phyloP scores from a whole-genome alignment of 2,888 invertebrate genomes.

The Mythimna ferrago region DNA sequence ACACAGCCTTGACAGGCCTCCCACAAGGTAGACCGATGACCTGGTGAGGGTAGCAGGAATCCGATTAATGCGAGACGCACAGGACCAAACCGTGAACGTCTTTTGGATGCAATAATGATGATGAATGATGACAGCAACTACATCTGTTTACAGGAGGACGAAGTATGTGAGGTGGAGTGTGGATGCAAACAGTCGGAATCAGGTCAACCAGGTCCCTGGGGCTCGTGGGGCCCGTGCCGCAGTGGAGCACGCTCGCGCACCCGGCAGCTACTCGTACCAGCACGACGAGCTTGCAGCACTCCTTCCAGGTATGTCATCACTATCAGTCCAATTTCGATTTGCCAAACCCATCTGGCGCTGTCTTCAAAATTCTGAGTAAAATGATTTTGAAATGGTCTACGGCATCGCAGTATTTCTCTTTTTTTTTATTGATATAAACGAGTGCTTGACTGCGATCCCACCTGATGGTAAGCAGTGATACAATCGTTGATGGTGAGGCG shows the following conservation, averaged over 20 bases:
- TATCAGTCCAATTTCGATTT: background rate
- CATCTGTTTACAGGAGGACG: slow-evolving; percentile 77
- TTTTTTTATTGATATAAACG: too few species aligned
- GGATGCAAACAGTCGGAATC: slow-evolving; percentile 77
- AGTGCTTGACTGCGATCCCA: too few species aligned
- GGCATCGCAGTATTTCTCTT: too few species aligned
- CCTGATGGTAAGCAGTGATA: too few species aligned
- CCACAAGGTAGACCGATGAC: too few species aligned
- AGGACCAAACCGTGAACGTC: too few species aligned
- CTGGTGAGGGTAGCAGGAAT: too few species aligned
- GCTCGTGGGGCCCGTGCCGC: slow-evolving; percentile 85
- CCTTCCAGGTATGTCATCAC: slow-evolving; percentile 75
- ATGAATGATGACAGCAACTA: background rate
- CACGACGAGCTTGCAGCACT: slow-evolving; percentile 76
- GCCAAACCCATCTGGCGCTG: background rate
- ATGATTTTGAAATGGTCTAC: background rate
- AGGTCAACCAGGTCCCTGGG: slow-evolving; percentile 83
- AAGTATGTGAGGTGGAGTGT: slow-evolving; percentile 82
- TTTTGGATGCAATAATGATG: too few species aligned
- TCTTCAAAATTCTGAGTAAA: too few species aligned
- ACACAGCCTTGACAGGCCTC: too few species aligned
- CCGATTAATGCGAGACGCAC: too few species aligned
- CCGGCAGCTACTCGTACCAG: slow-evolving; percentile 80
- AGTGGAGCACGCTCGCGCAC: slow-evolving; percentile 84
- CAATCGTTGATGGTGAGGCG: too few species aligned